Conservation (phyloP, 2,113 vertebrate genomes). For the Phalacrocorax brasilianus region DNA sequence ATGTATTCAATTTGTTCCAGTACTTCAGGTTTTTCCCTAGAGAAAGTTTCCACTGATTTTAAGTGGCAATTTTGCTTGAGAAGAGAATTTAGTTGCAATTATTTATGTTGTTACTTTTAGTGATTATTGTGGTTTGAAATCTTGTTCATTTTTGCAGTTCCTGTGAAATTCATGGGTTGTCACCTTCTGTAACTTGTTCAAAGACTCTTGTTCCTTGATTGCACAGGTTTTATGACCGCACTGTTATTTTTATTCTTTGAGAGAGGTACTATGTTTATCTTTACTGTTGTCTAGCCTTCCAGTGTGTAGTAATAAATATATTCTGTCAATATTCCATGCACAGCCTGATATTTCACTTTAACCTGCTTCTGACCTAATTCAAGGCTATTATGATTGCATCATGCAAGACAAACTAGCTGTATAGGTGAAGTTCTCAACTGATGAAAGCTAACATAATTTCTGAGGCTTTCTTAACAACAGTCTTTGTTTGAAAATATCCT, state of each 20-base stretch:
- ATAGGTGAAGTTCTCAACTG: not conserved
- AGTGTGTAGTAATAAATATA: not conserved
- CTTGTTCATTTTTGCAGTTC: not conserved
- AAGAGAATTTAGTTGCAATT: not conserved
- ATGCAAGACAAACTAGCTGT: not conserved
- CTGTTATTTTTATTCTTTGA: not conserved
- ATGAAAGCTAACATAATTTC: not conserved
- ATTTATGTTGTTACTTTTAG: not conserved
- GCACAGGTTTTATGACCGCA: not conserved
- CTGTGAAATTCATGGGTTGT: not conserved
- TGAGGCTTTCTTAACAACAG: not conserved
- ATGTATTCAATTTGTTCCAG: not conserved
- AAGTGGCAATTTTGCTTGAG: not conserved
- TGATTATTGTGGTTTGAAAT: not conserved
- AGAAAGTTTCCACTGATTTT: not conserved
- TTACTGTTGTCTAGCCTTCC: not conserved
- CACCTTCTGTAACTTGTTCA: not conserved
- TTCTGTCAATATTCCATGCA: not conserved
- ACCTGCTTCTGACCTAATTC: not conserved
- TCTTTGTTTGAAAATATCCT: not conserved
- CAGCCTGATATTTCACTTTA: not conserved
- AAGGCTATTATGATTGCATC: not conserved
- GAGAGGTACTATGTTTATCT: not conserved
- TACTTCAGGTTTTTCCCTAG: not conserved
- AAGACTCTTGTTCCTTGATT: not conserved